phyloP scores from a whole-genome alignment of 2,797 vertebrate species.

The Propithecus deckenii region DNA sequence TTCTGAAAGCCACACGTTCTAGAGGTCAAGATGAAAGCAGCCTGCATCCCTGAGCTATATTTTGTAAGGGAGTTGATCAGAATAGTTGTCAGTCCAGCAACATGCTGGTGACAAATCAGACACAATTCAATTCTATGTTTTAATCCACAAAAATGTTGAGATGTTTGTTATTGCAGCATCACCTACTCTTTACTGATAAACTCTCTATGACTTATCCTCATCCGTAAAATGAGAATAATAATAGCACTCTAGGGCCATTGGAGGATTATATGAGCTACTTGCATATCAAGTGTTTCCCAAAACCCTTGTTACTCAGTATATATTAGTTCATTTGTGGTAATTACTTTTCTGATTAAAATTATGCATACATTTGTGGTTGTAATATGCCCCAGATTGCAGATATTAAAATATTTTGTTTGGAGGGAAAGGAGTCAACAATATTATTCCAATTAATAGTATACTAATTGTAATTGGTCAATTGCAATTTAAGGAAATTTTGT shows the following conservation, averaged over 20 bases:
- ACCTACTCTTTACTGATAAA: neutral
- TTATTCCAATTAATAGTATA: neutral
- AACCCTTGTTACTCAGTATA: neutral
- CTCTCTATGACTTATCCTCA: neutral
- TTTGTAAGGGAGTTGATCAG: neutral
- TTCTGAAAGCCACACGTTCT: neutral
- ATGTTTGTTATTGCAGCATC: neutral
- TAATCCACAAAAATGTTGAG: neutral
- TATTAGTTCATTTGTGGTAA: neutral
- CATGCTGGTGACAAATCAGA: neutral
- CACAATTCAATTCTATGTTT: neutral
- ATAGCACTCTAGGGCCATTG: neutral
- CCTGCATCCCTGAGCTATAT: neutral
- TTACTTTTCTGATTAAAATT: neutral
- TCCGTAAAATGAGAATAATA: neutral
- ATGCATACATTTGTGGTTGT: neutral
- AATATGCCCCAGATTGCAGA: neutral
- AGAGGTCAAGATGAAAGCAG: rapidly evolving
- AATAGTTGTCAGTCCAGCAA: neutral
- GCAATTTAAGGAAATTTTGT: neutral
- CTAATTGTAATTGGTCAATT: neutral
- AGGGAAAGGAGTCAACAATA: neutral
- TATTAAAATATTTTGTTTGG: neutral
- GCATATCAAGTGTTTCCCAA: neutral
- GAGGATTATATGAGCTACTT: neutral